Base-by-base conservation (phyloP, 2,888 invertebrate genomes). In the Euplagia quadripunctaria region DNA sequence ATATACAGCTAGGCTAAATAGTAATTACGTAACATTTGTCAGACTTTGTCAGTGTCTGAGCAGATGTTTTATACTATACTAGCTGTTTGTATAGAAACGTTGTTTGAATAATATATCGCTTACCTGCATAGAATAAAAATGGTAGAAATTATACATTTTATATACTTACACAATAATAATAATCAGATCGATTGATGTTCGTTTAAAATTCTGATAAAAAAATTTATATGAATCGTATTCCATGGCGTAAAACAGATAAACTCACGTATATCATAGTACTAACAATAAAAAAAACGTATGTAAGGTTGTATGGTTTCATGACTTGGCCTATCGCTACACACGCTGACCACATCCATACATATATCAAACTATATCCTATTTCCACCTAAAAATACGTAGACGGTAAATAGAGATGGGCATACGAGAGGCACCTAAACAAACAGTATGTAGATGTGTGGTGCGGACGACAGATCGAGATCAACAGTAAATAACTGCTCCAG, bases 401-500 rank as follows among this genome's bases (percentile, higher is more conserved):
- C 65, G n/a, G 61, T 69, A 63, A 72, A 68, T 69, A 74, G 58
- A 61, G 64, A 17, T 43, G 64, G 72, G 58, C 69, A 73, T 70
- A 74, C 46, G 67, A 70, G 76, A 46, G 68, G 46, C 79, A 80
- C 86, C 87, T 86, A 86, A 83, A 86, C 83, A 87, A 87, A 88
- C 86, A 82, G 69, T 79, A 85, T 83, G 79, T 82, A 82, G 81
- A 81, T 81, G 80, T 80, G 83, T 79, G 75, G 79, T 79, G 68
- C 78, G 74, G 85, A 74, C 81, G 90, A 90, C 92, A 93, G 92
- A 93, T 93, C 92, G 88, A 90, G 92, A 94, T 94, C 91, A 92
- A 91, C 92, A 88, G 91, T 94, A 93, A 94, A 93, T 94, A 94
- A 94, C 94, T 85, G 88, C 79, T 83, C 81, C 85, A 83, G 93